Conservation (phyloP, 2,888 invertebrate species). For the Carcina quercana region DNA sequence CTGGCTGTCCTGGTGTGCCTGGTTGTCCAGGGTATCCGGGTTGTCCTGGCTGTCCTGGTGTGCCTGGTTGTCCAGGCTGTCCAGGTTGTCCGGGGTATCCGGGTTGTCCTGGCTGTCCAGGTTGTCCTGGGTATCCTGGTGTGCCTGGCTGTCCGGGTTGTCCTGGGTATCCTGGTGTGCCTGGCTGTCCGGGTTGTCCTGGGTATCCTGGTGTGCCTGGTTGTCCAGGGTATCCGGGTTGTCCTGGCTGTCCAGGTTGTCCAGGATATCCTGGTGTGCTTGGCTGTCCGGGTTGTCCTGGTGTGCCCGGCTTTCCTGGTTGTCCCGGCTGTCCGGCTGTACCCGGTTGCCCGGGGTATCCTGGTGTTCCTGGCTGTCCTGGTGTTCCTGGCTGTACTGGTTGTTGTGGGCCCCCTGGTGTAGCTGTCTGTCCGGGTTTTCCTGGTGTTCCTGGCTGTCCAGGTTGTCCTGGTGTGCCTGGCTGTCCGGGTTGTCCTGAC, state of each 20-base stretch:
- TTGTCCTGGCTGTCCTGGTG: conserved; percentile 14
- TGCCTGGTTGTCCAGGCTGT: conserved; percentile 16
- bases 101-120: conserved; percentile 20
- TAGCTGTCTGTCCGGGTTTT: conserved; percentile 18
- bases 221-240: conserved; percentile 6
- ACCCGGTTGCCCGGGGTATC: conserved; percentile 18
- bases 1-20: conserved; percentile 17
- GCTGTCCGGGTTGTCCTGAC: conserved; percentile 14
- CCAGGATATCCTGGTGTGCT: conserved; percentile 25
- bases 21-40: conserved; percentile 17
- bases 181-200: conserved; percentile 15
- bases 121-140: conserved; percentile 20
- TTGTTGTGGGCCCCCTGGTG: conserved; percentile 16
- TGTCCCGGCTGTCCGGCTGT: conserved; percentile 24
- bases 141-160: conserved; percentile 1
- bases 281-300: conserved; percentile 15
- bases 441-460: conserved; percentile 13
- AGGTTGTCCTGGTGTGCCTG: conserved; percentile 13
- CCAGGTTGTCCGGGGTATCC: conserved; percentile 19
- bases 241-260: conserved; percentile 17
- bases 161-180: conserved; percentile 14
- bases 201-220: conserved; percentile 6
- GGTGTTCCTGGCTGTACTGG: conserved; percentile 17
- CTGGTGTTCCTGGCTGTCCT: conserved; percentile 26
- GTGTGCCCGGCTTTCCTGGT: conserved; percentile 13